Percentiles rank a stretch among this genome's conserved stretches.
Evolutionary conservation across 2,888 invertebrate genomes (phyloP).

Genomic region (Xestia sexstrigata): DNA sequence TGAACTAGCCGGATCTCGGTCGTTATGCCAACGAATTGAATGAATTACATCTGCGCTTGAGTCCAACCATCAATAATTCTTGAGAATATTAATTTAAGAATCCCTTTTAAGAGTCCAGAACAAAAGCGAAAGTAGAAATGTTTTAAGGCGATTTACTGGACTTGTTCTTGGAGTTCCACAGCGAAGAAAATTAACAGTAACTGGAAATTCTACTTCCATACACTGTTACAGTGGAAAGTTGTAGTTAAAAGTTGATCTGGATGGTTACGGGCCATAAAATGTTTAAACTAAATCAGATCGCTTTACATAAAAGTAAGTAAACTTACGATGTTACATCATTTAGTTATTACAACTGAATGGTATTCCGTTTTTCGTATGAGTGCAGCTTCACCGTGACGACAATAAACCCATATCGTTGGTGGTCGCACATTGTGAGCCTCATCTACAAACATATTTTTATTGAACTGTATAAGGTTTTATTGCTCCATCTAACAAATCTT

Average conservation of each 20-base stretch:
- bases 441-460: conserved; percentile 85
- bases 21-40: conserved; percentile 81
- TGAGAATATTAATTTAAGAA: conserved; percentile 43
- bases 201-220: conserved; percentile 45
- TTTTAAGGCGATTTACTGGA: conserved; percentile 38
- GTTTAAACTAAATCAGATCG: conserved; percentile 49
- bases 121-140: conserved; percentile 54
- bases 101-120: conserved; percentile 45
- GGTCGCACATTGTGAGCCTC: conserved; percentile 78
- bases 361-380: conserved; percentile 77
- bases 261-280: conserved; percentile 47
- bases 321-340: conserved; percentile 56
- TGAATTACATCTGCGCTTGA: conserved; percentile 76
- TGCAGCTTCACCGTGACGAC: conserved; percentile 73
- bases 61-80: conserved; percentile 63
- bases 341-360: conserved; percentile 53
- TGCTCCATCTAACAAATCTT: conserved; percentile 80
- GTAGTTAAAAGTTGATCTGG: conserved; percentile 43
- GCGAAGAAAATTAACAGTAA: conserved; percentile 52
- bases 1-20: conserved; percentile 78
- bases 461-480: conserved; percentile 84
- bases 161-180: conserved; percentile 22
- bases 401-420: conserved; percentile 84
- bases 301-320: conserved; percentile 34
- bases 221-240: conserved; percentile 41